Conservation (phyloP, 2,113 vertebrate species). For the Hippocampus comes region DNA sequence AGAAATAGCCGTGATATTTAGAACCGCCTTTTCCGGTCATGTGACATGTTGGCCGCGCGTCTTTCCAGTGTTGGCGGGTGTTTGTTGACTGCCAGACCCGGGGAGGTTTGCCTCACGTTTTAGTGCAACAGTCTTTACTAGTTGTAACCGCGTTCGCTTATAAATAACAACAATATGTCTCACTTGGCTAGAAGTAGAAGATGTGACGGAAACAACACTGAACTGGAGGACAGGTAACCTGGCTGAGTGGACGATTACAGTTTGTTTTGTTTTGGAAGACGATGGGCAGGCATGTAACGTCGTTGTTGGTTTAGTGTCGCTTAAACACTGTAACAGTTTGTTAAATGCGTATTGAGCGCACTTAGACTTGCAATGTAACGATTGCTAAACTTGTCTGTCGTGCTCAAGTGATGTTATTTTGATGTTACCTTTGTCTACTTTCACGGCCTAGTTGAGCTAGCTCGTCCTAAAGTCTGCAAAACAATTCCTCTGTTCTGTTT, state of each 20-base stretch:
- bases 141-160: neutral
- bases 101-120: neutral
- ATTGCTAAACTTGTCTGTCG: neutral
- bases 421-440: neutral
- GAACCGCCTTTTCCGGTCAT: conserved; percentile 33
- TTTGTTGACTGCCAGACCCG: neutral
- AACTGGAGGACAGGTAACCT: conserved; percentile 12
- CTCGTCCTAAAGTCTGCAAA: neutral
- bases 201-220: neutral
- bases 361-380: neutral
- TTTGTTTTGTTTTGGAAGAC: neutral
- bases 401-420: too few species aligned
- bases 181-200: conserved; percentile 14
- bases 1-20: neutral
- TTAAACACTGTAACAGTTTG: neutral
- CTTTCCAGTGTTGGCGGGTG: conserved; percentile 43
- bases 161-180: conserved; percentile 28
- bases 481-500: neutral
- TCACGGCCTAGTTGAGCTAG: neutral
- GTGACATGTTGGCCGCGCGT: conserved; percentile 39
- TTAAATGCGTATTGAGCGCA: neutral
- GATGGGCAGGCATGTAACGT: neutral
- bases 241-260: neutral
- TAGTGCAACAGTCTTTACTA: neutral
- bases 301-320: neutral